Evolutionary conservation across 2,797 vertebrate genomes (phyloP), one percentile per base, ranked within the genome.

Genomic region (Coendou prehensilis): DNA sequence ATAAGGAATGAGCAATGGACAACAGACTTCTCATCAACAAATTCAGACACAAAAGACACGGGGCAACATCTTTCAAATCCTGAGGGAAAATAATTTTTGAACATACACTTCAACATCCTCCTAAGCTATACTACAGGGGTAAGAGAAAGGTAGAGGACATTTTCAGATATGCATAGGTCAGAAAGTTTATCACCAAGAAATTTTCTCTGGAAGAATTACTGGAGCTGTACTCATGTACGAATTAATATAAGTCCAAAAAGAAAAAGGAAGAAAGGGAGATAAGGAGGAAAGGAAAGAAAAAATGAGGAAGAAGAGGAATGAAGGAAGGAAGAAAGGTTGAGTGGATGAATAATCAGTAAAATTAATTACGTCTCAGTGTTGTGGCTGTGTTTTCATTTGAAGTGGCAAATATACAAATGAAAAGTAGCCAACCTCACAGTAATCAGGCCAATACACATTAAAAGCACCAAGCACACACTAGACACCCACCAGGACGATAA

Each of bases 201-300:
- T 52, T 75, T 50, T 80, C 41, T 30, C 26, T 47, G 26, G 61
- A 73, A 52, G 17, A 92, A 87, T 45, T 87, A n/a, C 20, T 45
- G 18, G 57, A 54, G 14, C 37, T 89, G 28, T 73, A 41, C 14
- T 76, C 64, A 73, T 83, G 41, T 30, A 87, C 79, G 47, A 82
- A 56, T 92, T 50, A 54, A 89, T 47, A 80, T 73, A 84, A 95
- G 80, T 88, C 50, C 26, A 41, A 91, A 93, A 22, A n/a, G 30
- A 89, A n/a, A 76, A 41, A 30, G 9, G 18, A 47, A 14, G 37
- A 45, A 20, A 30, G 11, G 22, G 63, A 18, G 9, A 41, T 56
- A 26, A n/a, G 23, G 11, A 47, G 26, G 61, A 59, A 50, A 54
- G 57, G 64, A 71, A 71, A 33, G 52, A 41, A 7, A 78, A 54